Evolutionary conservation across 1,140 invertebrate genomes (phyloP), one percentile per base, ranked within the genome.

Genomic region (Zaprionus taronus): DNA sequence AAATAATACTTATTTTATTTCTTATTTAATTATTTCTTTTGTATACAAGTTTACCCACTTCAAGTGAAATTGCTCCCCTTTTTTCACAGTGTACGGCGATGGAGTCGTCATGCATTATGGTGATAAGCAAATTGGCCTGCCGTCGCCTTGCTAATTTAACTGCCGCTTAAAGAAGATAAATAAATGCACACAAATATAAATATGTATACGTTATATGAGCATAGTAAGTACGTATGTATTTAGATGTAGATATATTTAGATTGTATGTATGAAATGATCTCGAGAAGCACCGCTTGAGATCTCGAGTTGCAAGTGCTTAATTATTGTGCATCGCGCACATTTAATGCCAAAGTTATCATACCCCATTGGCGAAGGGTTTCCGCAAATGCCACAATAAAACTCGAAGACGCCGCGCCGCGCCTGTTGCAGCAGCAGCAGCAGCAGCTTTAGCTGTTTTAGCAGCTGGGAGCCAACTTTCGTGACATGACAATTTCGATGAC

Each of bases 401-500:
- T 79, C 44, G 67, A 77, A 79, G 77, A 76, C 73, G 68, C 73
- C 77, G 26, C 26, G 77, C 76, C 76, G 66, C 60, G 47, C 47
- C 47, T 51, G n/a, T 34, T 36, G 67, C 73, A 68, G 47, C 66
- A 64, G 44, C 38, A 63, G 71, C 60, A 71, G 67, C 77, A 55
- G 24, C 58, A 63, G 51, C 72, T 47, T 74, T 80, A 68, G 38
- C 47, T 49, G 60, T 49, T 62, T 58, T 68, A 77, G 80, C 72
- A 83, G 82, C 82, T 84, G 82, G 82, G 70, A 87, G 83, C 83
- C 72, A 89, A 89, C 84, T 87, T 89, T 87, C 83, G 83, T 87
- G 83, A 87, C 83, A 87, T 87, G 83, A 87, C 83, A 87, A 87
- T 87, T 87, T 89, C 83, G 83, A 87, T 87, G 83, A 87, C 81